Conservation (phyloP, 35 echinoderm and acorn worm genomes). For the Stichopus chloronotus region DNA sequence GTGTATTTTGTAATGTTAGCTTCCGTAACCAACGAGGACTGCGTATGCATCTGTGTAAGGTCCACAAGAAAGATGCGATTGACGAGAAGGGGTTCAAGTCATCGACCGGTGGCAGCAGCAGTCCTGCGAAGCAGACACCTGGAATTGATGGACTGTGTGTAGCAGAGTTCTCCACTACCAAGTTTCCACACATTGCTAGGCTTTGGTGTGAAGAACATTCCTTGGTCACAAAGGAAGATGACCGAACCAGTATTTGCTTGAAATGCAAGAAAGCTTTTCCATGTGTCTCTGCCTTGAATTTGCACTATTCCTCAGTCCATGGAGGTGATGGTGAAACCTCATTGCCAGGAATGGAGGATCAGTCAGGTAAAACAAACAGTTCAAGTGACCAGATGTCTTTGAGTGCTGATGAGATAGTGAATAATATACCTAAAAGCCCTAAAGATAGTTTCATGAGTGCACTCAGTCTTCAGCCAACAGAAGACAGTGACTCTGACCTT, state of each 20-base stretch:
- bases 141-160: constrained; percentile 82
- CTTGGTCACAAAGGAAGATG: constrained; percentile 18
- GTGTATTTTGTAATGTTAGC: constrained; percentile 70
- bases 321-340: not conserved
- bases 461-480: constrained; percentile 39
- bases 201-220: constrained; percentile 86
- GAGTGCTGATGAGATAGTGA: not conserved
- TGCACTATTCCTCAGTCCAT: constrained; percentile 62
- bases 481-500: not conserved
- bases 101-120: not conserved
- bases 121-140: constrained; percentile 28
- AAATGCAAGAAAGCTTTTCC: constrained; percentile 89
- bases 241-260: not conserved
- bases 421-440: constrained; percentile 18
- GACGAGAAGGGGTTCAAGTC: not conserved
- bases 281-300: constrained; percentile 78
- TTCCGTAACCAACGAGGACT: constrained; percentile 91
- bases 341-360: not conserved
- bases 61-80: constrained; percentile 73
- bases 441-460: constrained; percentile 56
- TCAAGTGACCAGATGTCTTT: not conserved
- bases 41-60: constrained; percentile 93
- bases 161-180: constrained; percentile 85
- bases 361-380: not conserved
- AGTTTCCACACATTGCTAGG: constrained; percentile 89